These are phyloP conservation scores for Dugesia japonica DNA, from an alignment of 2,888 invertebrate genomes.

Conservation along the genomic window DNA sequence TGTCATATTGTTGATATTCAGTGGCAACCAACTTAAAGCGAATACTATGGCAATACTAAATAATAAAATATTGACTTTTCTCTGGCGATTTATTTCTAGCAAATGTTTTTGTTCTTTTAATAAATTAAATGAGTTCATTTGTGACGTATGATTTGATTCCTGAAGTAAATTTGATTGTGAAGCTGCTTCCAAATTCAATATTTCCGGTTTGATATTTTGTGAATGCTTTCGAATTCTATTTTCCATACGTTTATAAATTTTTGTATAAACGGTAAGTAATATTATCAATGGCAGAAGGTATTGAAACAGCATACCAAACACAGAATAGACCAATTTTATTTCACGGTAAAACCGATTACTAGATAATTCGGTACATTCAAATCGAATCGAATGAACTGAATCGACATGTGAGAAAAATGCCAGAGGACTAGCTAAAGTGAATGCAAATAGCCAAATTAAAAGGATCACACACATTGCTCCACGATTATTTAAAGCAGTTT, in stretches of 20 bases:
- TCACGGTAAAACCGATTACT: constrained; percentile 37
- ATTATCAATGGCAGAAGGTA: constrained; percentile 68
- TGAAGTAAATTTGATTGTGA: background rate
- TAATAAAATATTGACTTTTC: constrained; percentile 69
- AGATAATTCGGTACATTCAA: constrained; percentile 40
- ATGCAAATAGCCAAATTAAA: constrained; percentile 27
- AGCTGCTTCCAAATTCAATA: background rate
- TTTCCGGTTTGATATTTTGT: background rate
- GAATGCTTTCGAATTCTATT: background rate
- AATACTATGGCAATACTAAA: constrained; percentile 72
- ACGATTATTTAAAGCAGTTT: constrained; percentile 17
- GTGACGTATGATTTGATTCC: background rate
- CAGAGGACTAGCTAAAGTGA: constrained; percentile 29
- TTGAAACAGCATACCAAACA: constrained; percentile 67
- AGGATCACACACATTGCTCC: constrained; percentile 17
- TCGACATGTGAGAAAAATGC: constrained; percentile 30
- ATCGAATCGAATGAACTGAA: background rate
- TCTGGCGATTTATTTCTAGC: constrained; percentile 54
- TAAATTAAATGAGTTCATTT: background rate
- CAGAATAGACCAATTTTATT: constrained; percentile 58
- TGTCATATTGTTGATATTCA: constrained; percentile 69
- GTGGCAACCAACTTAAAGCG: constrained; percentile 72
- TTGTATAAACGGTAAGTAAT: constrained; percentile 64
- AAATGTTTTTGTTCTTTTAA: constrained; percentile 36
- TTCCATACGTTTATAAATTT: constrained; percentile 62